These are phyloP conservation scores for Cirrhinus mrigala DNA, from an alignment of 2,797 vertebrate species.

Conservation along the genomic window DNA sequence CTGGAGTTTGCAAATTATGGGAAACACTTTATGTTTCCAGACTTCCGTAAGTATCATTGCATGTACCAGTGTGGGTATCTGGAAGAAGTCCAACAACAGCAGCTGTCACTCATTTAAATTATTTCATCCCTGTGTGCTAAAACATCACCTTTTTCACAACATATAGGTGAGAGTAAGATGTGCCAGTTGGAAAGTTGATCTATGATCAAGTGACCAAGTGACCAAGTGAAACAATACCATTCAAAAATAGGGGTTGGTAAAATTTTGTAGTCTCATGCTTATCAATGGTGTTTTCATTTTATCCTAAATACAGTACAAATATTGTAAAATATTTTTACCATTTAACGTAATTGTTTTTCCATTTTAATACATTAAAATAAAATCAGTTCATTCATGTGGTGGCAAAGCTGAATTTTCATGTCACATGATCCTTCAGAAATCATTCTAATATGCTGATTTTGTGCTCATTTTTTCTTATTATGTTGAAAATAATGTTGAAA, in stretches of 20 bases:
- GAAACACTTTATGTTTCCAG: conserved; percentile 95
- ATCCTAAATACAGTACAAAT: background rate
- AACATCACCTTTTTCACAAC: background rate
- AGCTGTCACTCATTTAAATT: background rate
- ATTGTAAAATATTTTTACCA: too few species aligned
- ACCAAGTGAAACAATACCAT: background rate
- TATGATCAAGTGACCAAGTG: background rate
- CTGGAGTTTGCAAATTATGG: conserved; percentile 86
- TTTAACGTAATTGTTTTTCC: background rate
- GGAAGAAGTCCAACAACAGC: conserved; percentile 4
- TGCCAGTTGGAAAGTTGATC: background rate
- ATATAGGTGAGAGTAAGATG: background rate
- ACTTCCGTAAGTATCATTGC: conserved; percentile 90
- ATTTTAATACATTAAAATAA: background rate
- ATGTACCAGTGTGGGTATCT: conserved; percentile 88
- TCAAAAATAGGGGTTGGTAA: background rate
- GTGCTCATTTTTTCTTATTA: background rate
- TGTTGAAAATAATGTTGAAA: background rate
- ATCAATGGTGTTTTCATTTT: background rate
- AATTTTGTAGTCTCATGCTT: background rate
- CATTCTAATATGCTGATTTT: background rate
- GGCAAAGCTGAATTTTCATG: background rate
- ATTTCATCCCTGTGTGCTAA: background rate
- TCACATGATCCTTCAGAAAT: background rate
- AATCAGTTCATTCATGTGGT: background rate